Evolutionary conservation across 2,797 vertebrate species (phyloP).

Genomic region (Mormyrops boulengeri): DNA sequence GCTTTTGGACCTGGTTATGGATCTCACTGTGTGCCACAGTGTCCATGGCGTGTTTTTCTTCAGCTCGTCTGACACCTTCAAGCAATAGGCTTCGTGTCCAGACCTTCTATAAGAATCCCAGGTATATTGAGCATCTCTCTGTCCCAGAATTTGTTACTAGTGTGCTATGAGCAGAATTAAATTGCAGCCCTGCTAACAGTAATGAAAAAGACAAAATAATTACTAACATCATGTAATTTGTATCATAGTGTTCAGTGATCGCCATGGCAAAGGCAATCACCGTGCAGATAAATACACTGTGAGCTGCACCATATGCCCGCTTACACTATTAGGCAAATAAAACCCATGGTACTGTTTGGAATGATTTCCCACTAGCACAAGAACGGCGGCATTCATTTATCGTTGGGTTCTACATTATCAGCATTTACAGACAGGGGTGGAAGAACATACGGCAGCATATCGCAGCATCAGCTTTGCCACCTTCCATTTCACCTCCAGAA

Average conservation of each 20-base stretch:
- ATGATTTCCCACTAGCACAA: not conserved
- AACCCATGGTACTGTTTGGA: not conserved
- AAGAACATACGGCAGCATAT: slow-evolving; percentile 51
- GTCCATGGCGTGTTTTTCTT: not conserved
- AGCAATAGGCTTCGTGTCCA: not conserved
- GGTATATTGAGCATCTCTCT: not conserved
- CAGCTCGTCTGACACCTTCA: not conserved
- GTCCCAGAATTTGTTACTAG: not conserved
- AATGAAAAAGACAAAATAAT: slow-evolving; percentile 13
- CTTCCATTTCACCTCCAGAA: slow-evolving; percentile 35
- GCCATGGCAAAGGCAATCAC: not conserved
- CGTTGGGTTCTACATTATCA: slow-evolving; percentile 32
- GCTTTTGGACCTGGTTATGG: not conserved
- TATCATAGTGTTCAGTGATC: not conserved
- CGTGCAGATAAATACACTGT: not conserved
- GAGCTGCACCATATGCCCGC: not conserved
- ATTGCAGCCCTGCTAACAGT: not conserved
- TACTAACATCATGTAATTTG: not conserved
- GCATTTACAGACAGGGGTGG: slow-evolving; percentile 52
- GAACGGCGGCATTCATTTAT: not conserved
- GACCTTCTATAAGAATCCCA: not conserved
- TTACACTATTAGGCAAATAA: not conserved
- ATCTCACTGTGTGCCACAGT: not conserved
- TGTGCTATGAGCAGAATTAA: not conserved
- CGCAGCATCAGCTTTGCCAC: slow-evolving; percentile 41